Conservation (phyloP, 2,113 vertebrate species). For the Ranitomeya variabilis region DNA sequence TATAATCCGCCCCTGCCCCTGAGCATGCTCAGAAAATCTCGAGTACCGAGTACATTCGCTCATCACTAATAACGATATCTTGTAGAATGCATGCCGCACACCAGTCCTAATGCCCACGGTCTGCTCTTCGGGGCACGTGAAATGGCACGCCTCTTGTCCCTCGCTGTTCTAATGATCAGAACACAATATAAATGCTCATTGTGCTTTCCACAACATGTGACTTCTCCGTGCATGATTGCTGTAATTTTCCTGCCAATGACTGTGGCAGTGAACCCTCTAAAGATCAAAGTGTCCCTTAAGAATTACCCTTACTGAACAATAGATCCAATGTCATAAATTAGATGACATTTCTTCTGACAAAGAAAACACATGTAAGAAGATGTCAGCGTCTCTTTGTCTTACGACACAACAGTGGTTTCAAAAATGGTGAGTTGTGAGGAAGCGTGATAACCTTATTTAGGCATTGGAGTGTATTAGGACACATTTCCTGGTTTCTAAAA, state of each 20-base stretch:
- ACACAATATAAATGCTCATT: slow-evolving; percentile 22
- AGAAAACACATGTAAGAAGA: background rate
- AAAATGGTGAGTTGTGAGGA: slow-evolving; percentile 28
- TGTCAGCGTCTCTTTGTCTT: slow-evolving; percentile 15
- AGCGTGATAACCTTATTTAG: slow-evolving; percentile 28
- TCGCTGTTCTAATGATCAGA: background rate
- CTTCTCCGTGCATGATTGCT: slow-evolving; percentile 2
- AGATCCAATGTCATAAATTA: slow-evolving; percentile 30
- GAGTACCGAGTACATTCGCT: too few species aligned
- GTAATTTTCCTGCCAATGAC: slow-evolving; percentile 41
- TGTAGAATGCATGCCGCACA: background rate
- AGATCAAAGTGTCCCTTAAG: slow-evolving; percentile 36
- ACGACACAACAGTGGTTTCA: background rate
- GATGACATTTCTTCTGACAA: background rate
- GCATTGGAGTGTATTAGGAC: background rate
- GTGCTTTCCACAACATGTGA: slow-evolving; percentile 13
- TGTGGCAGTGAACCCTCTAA: slow-evolving; percentile 21
- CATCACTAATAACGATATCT: background rate
- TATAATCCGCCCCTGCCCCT: too few species aligned
- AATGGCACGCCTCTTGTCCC: background rate
- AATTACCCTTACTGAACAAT: slow-evolving; percentile 15
- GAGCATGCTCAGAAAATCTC: too few species aligned
- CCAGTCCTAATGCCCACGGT: background rate
- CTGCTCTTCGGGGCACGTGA: background rate
- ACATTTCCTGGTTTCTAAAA: slow-evolving; percentile 41